Percentiles rank a stretch among this genome's conserved stretches.
Evolutionary conservation across 1,140 invertebrate genomes (phyloP).

Genomic region (Heliconius melpomene): DNA sequence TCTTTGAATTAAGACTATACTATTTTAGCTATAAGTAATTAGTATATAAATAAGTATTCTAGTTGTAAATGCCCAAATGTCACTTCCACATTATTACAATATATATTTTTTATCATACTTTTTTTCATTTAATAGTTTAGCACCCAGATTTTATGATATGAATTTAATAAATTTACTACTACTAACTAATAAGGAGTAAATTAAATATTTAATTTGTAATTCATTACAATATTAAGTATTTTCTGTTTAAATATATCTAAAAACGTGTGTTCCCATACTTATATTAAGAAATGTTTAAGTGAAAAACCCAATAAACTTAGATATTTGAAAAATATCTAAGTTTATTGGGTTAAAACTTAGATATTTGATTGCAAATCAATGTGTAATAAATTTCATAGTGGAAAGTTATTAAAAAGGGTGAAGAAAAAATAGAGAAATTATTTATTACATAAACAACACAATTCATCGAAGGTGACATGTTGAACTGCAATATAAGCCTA

Average conservation of each 20-base stretch:
- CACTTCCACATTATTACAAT: constrained; percentile 17
- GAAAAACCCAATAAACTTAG: not conserved
- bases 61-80: constrained; percentile 2
- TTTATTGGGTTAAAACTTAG: no score
- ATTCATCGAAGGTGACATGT: no score
- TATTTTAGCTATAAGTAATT: not conserved
- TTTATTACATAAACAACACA: no score
- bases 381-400: no score
- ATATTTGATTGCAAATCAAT: not conserved
- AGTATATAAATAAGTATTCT: not conserved
- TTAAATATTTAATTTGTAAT: constrained; percentile 7
- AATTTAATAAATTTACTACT: not conserved
- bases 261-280: not conserved
- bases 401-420: not conserved
- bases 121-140: not conserved
- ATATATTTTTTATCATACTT: not conserved
- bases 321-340: not conserved
- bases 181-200: not conserved
- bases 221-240: not conserved
- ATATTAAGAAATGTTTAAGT: not conserved
- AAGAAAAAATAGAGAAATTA: no score
- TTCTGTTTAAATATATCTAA: not conserved
- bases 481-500: no score
- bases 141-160: not conserved
- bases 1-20: not conserved